Evolutionary conservation across 2,888 invertebrate genomes (phyloP).

Genomic region (Lithophane semibrunnea): DNA sequence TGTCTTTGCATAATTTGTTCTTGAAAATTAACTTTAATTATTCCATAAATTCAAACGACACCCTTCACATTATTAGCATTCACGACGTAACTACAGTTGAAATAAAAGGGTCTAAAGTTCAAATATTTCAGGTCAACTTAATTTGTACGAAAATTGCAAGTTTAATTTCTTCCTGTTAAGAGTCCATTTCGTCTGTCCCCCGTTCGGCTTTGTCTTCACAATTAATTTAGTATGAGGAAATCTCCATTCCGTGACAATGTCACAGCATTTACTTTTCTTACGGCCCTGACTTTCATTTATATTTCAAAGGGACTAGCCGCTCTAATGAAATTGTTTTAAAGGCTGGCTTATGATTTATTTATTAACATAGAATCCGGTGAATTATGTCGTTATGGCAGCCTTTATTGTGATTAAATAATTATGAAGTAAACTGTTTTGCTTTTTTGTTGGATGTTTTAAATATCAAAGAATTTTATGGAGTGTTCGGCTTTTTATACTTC

Average conservation of each 20-base stretch:
- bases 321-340: conserved; percentile 72
- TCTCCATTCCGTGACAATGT: conserved; percentile 86
- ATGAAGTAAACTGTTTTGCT: conserved; percentile 28
- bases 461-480: conserved; percentile 16
- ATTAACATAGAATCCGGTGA: conserved; percentile 63
- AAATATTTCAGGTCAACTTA: conserved; percentile 87
- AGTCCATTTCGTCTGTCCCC: conserved; percentile 81
- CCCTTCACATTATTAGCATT: conserved; percentile 89
- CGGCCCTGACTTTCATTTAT: conserved; percentile 77
- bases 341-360: conserved; percentile 68
- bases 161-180: conserved; percentile 83
- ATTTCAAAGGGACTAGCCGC: conserved; percentile 72
- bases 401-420: conserved; percentile 59
- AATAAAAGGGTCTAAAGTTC: conserved; percentile 87
- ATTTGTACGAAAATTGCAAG: conserved; percentile 83
- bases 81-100: conserved; percentile 84
- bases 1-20: conserved; percentile 79
- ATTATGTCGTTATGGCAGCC: conserved; percentile 57
- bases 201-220: conserved; percentile 76
- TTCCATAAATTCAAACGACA: conserved; percentile 87
- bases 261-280: conserved; percentile 82
- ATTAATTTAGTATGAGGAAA: conserved; percentile 88
- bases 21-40: conserved; percentile 87
- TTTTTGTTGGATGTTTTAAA: conserved; percentile 34
- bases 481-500: neutral